Evolutionary conservation across 2,888 invertebrate genomes (phyloP), one percentile per base, ranked within the genome.

Genomic region (Phragmatobia fuliginosa): DNA sequence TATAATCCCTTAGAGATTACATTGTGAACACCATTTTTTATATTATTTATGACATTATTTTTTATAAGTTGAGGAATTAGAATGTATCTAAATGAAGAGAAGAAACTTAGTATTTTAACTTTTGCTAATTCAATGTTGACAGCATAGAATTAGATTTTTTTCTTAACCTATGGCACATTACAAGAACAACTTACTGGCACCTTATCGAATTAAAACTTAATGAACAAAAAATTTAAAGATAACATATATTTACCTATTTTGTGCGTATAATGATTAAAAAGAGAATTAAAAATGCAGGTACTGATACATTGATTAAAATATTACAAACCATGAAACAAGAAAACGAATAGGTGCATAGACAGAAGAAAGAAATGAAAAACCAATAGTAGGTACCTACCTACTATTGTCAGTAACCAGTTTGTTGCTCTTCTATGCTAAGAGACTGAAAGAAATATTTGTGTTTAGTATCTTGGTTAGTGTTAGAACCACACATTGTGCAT

Each of bases 31-130:
- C 1, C 7, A 25, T 16, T 28, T 28, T 56, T 56, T 56, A 56
- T 56, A 56, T 28, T 56, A 28, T 56, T 56, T 56, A 56, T 25
- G 56, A 49, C n/a, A 21, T 45, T n/a, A n/a, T n/a, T n/a, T n/a
- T 49, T 49, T n/a, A 8, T n/a, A n/a, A 8, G n/a, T n/a, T n/a
- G 8, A 49, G 18, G 45, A n/a, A n/a, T 49, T 49, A 49, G 8
- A n/a, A n/a, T 14, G 2, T 38, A 0, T 41, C n/a, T n/a, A n/a
- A n/a, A 18, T 5, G 4, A 41, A 10, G 18, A 41, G 41, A 41
- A 21, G n/a, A 21, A 49, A 49, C 45, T n/a, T 49, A 52, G 25
- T 52, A 52, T 25, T n/a, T 25, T 25, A 25, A 52, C 11, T 25
- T 52, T 25, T 25, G 25, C 25, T 25, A 49, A 49, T 49, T 49